Base-by-base conservation (phyloP, 2,888 invertebrate genomes). In the Ptychoptera albimana region DNA sequence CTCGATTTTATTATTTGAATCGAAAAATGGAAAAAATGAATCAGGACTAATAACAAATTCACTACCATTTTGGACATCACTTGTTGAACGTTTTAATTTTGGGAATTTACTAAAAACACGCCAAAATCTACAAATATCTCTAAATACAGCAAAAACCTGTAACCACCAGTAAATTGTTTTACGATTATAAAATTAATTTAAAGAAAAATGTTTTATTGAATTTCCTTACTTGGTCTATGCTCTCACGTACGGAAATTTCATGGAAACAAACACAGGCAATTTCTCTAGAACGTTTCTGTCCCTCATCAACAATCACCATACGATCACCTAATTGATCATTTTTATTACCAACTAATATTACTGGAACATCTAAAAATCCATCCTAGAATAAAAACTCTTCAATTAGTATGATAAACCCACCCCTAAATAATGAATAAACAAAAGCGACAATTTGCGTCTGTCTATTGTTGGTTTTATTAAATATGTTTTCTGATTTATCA, bases 231-330 rank as follows among this genome's bases (percentile, higher is more conserved):
- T 84, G 82, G 48, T 87, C 86, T 43, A 82, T 77, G 57, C 81
- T 84, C 61, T 88, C 87, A 46, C 85, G 68, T 5, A 84, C 85
- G 1, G 86, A 87, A 48, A 88, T 83, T 66, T 87, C 87, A 59
- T 86, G 83, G 55, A 87, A 88, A 53, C 81, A 81, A 13, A 80
- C 79, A 56, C 85, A 86, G 47, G 82, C 81, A 48, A 85, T 79
- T 60, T 85, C 84, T 54, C 78, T 75, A 55, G 81, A 81, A 38
- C 83, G 69, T 8, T 75, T 70, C 56, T 77, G 77, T 1, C 85
- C 85, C 54, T 85, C 84, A 50, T 82, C 81, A 0, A 73, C 65
- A 38, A 71, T 69, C n/a, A 85, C 81, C 83, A 87, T 86, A 46
- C 87, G 71, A 62, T 88, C 88, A 2, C 79, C 79, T 1, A 68